A percentile compares a stretch with the other conserved stretches of the same genome.
These are phyloP conservation scores for Prosapia bicincta DNA, from an alignment of 2,888 invertebrate genomes.

Conservation along the genomic window DNA sequence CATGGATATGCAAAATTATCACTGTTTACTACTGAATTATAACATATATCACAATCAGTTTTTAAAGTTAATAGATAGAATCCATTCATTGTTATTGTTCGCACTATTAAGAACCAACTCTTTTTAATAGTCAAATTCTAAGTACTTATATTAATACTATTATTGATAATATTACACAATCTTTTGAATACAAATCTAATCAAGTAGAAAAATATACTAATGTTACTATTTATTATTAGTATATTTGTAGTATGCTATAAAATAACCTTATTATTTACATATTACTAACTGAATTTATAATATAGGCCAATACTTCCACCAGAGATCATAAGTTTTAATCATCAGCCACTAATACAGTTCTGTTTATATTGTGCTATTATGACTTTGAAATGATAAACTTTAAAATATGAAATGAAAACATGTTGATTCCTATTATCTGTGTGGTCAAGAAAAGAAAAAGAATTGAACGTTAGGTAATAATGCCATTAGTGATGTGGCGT, in stretches of 20 bases:
- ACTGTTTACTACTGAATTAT: too few relatives aligned
- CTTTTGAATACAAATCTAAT: background rate
- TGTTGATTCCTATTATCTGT: background rate
- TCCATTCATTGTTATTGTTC: too few relatives aligned
- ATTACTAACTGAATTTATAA: background rate
- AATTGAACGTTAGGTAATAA: too few relatives aligned
- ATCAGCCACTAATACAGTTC: background rate
- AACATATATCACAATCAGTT: too few relatives aligned
- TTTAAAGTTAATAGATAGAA: too few relatives aligned
- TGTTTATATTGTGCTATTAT: background rate
- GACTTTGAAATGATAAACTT: background rate
- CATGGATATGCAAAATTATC: too few relatives aligned
- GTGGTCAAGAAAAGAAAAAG: too few relatives aligned
- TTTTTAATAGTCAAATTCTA: background rate
- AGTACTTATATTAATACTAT: background rate
- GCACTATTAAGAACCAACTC: background rate
- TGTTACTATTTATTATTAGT: background rate
- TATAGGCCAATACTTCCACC: background rate
- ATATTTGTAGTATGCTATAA: background rate
- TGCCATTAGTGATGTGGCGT: too few relatives aligned
- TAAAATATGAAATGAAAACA: background rate
- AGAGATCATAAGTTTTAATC: background rate
- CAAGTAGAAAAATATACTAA: background rate
- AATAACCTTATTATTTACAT: background rate
- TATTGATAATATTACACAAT: background rate